A percentile compares a stretch with the other conserved stretches of the same genome.
phyloP scores from a whole-genome alignment of 1,140 invertebrate species.

The Atta texana region DNA sequence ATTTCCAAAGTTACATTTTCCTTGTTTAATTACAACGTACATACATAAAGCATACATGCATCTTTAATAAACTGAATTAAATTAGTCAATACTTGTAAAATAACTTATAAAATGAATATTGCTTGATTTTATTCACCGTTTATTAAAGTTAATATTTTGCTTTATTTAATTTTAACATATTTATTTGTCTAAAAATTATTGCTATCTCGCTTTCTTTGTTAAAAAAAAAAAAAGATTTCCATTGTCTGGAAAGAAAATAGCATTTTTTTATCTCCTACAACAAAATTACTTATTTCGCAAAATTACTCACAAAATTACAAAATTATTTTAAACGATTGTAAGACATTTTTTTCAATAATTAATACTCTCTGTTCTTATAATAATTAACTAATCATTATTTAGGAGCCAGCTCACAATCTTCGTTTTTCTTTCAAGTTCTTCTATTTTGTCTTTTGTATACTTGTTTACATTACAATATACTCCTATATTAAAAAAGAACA shows the following conservation, averaged over 20 bases:
- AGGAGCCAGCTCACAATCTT: not conserved
- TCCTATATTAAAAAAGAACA: too few species aligned
- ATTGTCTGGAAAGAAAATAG: too few species aligned
- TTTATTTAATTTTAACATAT: not conserved
- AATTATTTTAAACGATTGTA: not conserved
- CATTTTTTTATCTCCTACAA: not conserved
- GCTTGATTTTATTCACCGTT: not conserved
- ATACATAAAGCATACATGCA: not conserved
- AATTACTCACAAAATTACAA: not conserved
- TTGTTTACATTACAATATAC: not conserved
- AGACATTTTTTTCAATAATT: conserved; percentile 7
- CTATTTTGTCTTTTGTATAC: not conserved
- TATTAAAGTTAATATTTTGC: not conserved
- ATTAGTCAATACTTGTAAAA: not conserved
- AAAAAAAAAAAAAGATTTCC: too few species aligned
- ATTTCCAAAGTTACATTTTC: not conserved
- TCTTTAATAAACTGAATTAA: conserved; percentile 11
- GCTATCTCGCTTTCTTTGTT: too few species aligned
- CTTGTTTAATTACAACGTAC: not conserved
- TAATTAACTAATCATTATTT: not conserved
- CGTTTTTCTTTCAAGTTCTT: not conserved
- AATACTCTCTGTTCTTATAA: not conserved
- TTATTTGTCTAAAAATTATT: too few species aligned
- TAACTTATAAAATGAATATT: not conserved
- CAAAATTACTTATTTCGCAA: not conserved